Evolutionary conservation across 2,888 invertebrate species (phyloP), one percentile per base, ranked within the genome.

Genomic region (Netelia melanura): DNA sequence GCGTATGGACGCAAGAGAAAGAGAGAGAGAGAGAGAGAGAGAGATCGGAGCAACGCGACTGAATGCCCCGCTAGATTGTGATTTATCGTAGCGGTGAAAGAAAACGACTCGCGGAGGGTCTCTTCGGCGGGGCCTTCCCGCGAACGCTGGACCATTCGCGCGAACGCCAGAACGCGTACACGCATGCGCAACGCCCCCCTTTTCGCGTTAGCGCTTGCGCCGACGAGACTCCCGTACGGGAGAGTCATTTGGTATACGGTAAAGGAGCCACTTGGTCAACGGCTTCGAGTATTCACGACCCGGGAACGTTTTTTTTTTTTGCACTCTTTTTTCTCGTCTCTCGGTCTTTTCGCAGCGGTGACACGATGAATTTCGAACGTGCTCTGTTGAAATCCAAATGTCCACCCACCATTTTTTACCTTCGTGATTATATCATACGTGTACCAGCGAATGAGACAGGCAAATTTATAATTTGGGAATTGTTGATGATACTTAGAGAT

Each of bases 51-150:
- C 38, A 38, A 48, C 61, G 68, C 65, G 84, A 86, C 85, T 89
- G 89, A 90, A 90, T 89, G 88, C 88, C 71, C 79, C 88, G 86
- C 90, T 88, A 89, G 90, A 90, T 90, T 90, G 90, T 90, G 89
- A 90, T 90, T 90, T 89, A 90, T 89, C 88, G 87, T 85, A 82
- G 83, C 87, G 84, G 86, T 87, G 88, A 89, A 87, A 88, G 83
- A 86, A 78, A 80, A 80, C 72, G 85, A 68, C 78, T 76, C 75
- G 80, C 71, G 81, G 80, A 82, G 77, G 80, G 76, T 83, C 78
- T 58, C 17, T 77, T 58, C 48, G 68, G 48, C 44, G 48, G 68
- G 61, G 61, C 44, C 68, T 67, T 52, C 38, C n/a, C 43, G 65
- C 61, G 58, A 30, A 38, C 17, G 61, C 58, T 48, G 44, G 78